phyloP scores from a whole-genome alignment of 1,140 invertebrate genomes.

The Drusus annulatus region DNA sequence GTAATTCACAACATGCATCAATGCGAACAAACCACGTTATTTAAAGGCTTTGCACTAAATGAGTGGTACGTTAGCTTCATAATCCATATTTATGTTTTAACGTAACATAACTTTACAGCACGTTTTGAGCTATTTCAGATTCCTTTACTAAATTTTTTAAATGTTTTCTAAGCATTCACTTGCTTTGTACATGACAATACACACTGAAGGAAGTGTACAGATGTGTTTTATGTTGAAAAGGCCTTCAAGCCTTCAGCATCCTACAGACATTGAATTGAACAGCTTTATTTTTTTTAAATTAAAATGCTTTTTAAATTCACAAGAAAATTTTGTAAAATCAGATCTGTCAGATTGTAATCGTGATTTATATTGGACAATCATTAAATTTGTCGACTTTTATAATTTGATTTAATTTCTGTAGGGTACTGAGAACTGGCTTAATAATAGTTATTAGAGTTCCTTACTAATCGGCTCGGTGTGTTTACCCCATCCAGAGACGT shows the following conservation, averaged over 20 bases:
- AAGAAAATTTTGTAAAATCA: background rate
- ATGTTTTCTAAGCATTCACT: slow-evolving; percentile 52
- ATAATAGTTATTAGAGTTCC: slow-evolving; percentile 43
- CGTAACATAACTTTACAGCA: slow-evolving; percentile 48
- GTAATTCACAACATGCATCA: slow-evolving; percentile 50
- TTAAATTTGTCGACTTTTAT: background rate
- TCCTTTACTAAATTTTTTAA: slow-evolving; percentile 52
- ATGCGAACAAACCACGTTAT: slow-evolving; percentile 55
- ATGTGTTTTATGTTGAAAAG: slow-evolving; percentile 48
- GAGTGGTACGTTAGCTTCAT: slow-evolving; percentile 59
- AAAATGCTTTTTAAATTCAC: no score
- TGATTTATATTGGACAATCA: background rate
- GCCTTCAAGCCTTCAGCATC: slow-evolving; percentile 11
- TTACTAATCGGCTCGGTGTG: slow-evolving; percentile 68
- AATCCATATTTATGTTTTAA: slow-evolving; percentile 52
- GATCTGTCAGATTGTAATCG: no score
- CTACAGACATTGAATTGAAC: background rate
- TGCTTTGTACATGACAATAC: slow-evolving; percentile 47
- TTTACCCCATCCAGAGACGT: slow-evolving; percentile 73
- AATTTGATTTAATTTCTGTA: slow-evolving; percentile 22
- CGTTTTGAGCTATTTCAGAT: slow-evolving; percentile 51
- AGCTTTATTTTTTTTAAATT: background rate
- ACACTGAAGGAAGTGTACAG: slow-evolving; percentile 51
- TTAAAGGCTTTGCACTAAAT: slow-evolving; percentile 57
- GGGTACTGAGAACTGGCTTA: slow-evolving; percentile 11